These are phyloP conservation scores for Drosophila jambulina DNA, from an alignment of 1,140 invertebrate species.

Conservation along the genomic window DNA sequence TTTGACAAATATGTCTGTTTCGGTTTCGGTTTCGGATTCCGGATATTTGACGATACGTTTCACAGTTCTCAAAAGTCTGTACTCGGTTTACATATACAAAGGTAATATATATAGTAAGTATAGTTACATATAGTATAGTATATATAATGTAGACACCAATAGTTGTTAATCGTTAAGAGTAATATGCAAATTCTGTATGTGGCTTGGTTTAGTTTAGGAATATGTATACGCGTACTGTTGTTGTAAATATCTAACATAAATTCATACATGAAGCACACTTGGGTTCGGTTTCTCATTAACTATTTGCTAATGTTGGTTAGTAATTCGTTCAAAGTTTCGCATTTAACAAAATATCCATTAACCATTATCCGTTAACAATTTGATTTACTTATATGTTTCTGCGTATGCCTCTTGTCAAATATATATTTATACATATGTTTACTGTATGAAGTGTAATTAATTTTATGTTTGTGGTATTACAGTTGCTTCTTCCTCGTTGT, in stretches of 20 bases:
- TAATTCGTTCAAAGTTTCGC: conserved; percentile 36
- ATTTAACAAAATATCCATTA: conserved; percentile 72
- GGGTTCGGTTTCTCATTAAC: conserved; percentile 74
- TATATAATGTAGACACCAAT: conserved; percentile 74
- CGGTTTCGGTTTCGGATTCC: conserved; percentile 33
- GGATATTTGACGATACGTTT: conserved; percentile 63
- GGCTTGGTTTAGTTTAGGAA: conserved; percentile 55
- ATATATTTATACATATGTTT: conserved; percentile 38
- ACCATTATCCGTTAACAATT: conserved; percentile 60
- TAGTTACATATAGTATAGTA: conserved; percentile 50
- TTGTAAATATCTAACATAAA: conserved; percentile 82
- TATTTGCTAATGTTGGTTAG: conserved; percentile 55
- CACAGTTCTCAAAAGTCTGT: conserved; percentile 69
- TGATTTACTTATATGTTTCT: conserved; percentile 28
- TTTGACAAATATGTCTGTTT: conserved; percentile 57
- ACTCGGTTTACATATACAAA: conserved; percentile 61
- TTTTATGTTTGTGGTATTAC: conserved; percentile 64
- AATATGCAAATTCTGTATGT: conserved; percentile 64
- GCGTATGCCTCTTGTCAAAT: conserved; percentile 20
- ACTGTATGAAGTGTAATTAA: conserved; percentile 53
- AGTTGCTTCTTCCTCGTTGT: conserved; percentile 83
- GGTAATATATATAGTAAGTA: conserved; percentile 56
- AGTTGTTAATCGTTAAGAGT: conserved; percentile 73
- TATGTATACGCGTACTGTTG: conserved; percentile 53
- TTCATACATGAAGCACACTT: conserved; percentile 85